These are phyloP conservation scores for Timema podura DNA, from an alignment of 2,888 invertebrate genomes.

Conservation along the genomic window DNA sequence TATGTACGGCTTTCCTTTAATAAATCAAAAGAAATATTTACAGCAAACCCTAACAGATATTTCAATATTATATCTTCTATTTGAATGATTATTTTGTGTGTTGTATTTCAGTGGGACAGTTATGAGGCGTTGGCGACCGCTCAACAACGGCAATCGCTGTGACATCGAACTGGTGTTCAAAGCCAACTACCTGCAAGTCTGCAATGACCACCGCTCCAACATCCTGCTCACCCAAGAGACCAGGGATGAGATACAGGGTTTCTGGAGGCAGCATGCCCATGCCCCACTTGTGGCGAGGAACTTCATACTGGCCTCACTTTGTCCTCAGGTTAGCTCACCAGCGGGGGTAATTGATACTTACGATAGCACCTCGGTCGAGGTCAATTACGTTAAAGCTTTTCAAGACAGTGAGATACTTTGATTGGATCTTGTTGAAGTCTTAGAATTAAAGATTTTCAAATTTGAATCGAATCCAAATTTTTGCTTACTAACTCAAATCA, in stretches of 20 bases:
- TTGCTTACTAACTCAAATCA: no score
- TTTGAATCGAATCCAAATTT: no score
- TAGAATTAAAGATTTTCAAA: no score
- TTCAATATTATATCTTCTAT: not conserved
- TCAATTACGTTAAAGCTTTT: no score
- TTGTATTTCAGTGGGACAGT: constrained; percentile 64
- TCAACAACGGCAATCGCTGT: constrained; percentile 55
- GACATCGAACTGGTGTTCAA: constrained; percentile 67
- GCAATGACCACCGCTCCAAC: constrained; percentile 49
- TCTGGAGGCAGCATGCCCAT: constrained; percentile 63
- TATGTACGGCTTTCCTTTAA: not conserved
- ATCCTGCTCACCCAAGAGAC: constrained; percentile 59
- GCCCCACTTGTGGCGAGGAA: constrained; percentile 70
- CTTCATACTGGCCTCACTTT: constrained; percentile 72
- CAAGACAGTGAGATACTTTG: no score
- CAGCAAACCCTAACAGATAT: not conserved
- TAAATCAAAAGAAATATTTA: not conserved
- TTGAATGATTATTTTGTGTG: constrained; percentile 6
- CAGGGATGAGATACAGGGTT: constrained; percentile 63
- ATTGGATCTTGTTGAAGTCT: no score
- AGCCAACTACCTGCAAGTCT: constrained; percentile 68
- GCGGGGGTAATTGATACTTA: no score
- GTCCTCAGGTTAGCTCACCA: constrained; percentile 63
- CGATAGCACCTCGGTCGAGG: no score
- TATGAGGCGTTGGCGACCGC: constrained; percentile 66